phyloP scores from a whole-genome alignment of 2,797 vertebrate genomes.

The Anableps anableps region DNA sequence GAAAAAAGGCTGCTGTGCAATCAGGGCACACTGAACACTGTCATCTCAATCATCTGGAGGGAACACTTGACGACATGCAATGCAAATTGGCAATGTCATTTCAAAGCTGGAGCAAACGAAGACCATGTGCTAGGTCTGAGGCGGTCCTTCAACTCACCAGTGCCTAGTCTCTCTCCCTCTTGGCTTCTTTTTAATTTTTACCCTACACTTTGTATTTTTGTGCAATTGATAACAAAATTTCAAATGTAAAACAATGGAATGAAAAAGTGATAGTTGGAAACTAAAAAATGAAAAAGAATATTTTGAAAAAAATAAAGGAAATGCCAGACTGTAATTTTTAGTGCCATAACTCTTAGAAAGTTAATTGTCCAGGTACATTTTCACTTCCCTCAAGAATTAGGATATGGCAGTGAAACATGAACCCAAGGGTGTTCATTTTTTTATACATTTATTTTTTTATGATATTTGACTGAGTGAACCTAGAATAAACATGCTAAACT shows the following conservation, averaged over 20 bases:
- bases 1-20: conserved; percentile 18
- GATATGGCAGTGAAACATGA: background rate
- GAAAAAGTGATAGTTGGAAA: background rate
- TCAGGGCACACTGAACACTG: conserved; percentile 42
- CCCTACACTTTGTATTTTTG: background rate
- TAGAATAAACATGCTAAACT: background rate
- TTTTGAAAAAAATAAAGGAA: background rate
- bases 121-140: conserved; percentile 39
- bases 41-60: conserved; percentile 55
- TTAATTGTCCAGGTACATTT: background rate
- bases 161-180: conserved; percentile 9
- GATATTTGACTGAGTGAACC: background rate
- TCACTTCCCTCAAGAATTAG: background rate
- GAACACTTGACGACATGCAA: conserved; percentile 48
- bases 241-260: background rate
- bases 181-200: conserved; percentile 22
- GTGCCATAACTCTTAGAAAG: no score
- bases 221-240: background rate
- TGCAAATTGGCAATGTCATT: conserved; percentile 56
- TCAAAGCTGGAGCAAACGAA: conserved; percentile 48
- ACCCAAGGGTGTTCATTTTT: background rate
- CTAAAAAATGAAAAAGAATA: background rate
- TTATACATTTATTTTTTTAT: background rate
- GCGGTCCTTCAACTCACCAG: conserved; percentile 44
- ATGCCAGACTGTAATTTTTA: no score